Evolutionary conservation across 2,113 vertebrate species (phyloP).

Genomic region (Salvelinus fontinalis): DNA sequence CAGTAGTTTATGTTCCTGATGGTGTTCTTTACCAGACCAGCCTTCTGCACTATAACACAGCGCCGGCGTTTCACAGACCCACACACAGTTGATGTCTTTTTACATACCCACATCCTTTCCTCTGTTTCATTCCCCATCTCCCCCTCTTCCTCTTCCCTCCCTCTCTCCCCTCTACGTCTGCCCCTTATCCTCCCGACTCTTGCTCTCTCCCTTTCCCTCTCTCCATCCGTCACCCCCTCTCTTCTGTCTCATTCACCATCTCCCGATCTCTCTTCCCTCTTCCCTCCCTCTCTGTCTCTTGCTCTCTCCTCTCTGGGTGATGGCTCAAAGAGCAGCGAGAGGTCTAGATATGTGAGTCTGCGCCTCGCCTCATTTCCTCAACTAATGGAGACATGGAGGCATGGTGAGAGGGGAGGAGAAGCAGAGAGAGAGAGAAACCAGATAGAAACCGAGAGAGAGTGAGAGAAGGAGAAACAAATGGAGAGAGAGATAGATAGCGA

Average conservation of each 20-base stretch:
- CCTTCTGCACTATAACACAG: slow-evolving; percentile 20
- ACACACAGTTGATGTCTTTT: background rate
- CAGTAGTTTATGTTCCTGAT: slow-evolving; percentile 23
- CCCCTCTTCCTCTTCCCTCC: background rate
- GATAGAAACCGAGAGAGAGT: background rate
- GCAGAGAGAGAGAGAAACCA: slow-evolving; percentile 6
- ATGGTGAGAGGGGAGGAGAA: slow-evolving; percentile 17
- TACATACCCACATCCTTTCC: slow-evolving; percentile 7
- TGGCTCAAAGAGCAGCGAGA: slow-evolving; percentile 55
- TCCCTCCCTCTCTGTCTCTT: background rate
- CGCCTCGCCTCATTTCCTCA: slow-evolving; percentile 62
- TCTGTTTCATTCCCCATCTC: slow-evolving; percentile 14
- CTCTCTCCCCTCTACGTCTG: background rate
- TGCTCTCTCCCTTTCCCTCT: background rate
- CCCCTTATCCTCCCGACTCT: slow-evolving; percentile 13
- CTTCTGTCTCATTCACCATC: background rate
- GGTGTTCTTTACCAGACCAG: slow-evolving; percentile 23
- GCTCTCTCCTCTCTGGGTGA: slow-evolving; percentile 28
- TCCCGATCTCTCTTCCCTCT: background rate
- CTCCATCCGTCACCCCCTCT: background rate
- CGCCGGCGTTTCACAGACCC: background rate
- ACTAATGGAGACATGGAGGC: slow-evolving; percentile 51
- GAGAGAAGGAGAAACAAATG: slow-evolving; percentile 13
- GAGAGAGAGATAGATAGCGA: background rate
- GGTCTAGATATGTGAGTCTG: slow-evolving; percentile 54